Evolutionary conservation across 1,140 invertebrate species (phyloP).

Genomic region (Papilio glaucus): DNA sequence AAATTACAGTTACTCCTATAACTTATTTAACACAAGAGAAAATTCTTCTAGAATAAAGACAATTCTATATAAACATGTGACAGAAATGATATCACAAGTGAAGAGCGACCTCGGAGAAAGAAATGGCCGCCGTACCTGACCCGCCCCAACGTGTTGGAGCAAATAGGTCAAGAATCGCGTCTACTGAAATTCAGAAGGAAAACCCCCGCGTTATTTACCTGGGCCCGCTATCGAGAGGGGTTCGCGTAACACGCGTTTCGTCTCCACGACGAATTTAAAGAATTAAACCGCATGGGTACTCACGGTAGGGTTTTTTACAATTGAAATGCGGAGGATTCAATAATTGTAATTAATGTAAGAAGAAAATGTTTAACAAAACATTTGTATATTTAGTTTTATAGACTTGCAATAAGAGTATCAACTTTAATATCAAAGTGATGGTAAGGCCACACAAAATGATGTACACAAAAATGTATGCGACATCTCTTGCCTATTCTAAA

Average conservation of each 20-base stretch:
- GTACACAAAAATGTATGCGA: too few species aligned
- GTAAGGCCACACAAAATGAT: too few species aligned
- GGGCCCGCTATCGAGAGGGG: slow-evolving; percentile 44
- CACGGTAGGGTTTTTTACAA: too few species aligned
- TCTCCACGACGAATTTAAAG: background rate
- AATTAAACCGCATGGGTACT: slow-evolving; percentile 25
- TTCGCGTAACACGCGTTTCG: slow-evolving; percentile 16
- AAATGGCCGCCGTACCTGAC: slow-evolving; percentile 57
- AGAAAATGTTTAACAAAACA: too few species aligned
- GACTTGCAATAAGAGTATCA: too few species aligned
- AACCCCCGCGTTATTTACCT: slow-evolving; percentile 59
- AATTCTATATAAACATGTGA: background rate
- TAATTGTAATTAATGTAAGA: too few species aligned
- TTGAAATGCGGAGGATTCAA: too few species aligned
- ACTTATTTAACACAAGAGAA: too few species aligned
- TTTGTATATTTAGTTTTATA: too few species aligned
- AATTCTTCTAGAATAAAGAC: background rate
- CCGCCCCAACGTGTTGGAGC: slow-evolving; percentile 61
- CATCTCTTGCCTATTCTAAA: too few species aligned
- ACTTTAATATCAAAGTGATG: too few species aligned
- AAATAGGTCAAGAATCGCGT: slow-evolving; percentile 71
- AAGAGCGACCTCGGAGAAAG: slow-evolving; percentile 41
- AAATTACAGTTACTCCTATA: too few species aligned
- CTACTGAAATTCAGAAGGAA: slow-evolving; percentile 53
- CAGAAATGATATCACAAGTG: background rate